Evolutionary conservation across 2,888 invertebrate genomes (phyloP).

Genomic region (Drosophila buzzatii): DNA sequence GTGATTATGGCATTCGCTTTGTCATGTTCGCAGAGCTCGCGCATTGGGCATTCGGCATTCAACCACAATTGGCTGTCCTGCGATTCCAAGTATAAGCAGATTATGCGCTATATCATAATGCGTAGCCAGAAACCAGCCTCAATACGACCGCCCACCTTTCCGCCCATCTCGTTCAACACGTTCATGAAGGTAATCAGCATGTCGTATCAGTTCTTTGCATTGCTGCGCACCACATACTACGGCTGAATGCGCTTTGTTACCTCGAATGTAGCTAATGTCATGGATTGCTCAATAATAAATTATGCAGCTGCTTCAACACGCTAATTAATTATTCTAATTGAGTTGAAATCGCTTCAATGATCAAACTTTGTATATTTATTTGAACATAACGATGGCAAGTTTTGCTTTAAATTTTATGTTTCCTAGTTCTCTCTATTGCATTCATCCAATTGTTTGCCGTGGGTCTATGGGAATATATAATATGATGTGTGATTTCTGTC

Average conservation of each 20-base stretch:
- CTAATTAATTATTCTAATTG: not conserved
- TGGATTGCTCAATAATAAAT: not conserved
- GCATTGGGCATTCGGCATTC: conserved; percentile 75
- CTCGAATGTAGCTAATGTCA: not conserved
- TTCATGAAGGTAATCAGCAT: conserved; percentile 82
- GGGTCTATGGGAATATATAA: not conserved
- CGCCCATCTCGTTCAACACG: conserved; percentile 78
- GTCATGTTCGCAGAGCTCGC: conserved; percentile 64
- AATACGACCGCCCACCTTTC: conserved; percentile 80
- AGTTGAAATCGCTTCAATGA: not conserved
- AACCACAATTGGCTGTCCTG: conserved; percentile 78
- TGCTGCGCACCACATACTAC: conserved; percentile 75
- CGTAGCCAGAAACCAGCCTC: conserved; percentile 78
- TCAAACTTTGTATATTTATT: not conserved
- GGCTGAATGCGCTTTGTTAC: conserved; percentile 31
- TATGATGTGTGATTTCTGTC: not conserved
- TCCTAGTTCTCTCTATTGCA: not conserved
- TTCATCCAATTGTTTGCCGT: not conserved
- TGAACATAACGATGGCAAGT: not conserved
- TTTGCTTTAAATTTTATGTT: not conserved
- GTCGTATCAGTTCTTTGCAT: conserved; percentile 81
- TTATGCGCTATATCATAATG: conserved; percentile 71
- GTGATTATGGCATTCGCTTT: no score
- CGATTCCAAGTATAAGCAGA: conserved; percentile 64
- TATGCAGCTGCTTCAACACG: not conserved